Evolutionary conservation across 2,888 invertebrate species (phyloP).

Genomic region (Orthosia cruda): DNA sequence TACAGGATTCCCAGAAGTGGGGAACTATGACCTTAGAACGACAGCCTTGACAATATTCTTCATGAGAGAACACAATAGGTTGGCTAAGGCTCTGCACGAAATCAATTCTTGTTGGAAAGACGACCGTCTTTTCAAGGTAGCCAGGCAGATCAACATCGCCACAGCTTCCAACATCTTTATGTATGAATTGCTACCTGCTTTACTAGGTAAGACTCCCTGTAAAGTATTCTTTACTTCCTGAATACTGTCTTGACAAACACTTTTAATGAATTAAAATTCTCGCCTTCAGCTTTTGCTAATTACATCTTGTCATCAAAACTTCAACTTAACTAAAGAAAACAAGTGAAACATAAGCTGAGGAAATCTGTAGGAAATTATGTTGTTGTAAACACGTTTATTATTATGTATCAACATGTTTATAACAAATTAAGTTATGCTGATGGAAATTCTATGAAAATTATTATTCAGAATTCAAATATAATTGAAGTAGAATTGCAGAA

Average conservation of each 20-base stretch:
- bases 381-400: neutral
- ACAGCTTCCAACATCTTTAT: constrained; percentile 82
- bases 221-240: constrained; percentile 7
- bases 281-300: constrained; percentile 36
- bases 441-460: neutral
- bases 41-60: constrained; percentile 83
- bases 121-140: constrained; percentile 84
- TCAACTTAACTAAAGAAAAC: neutral
- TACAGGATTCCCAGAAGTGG: constrained; percentile 79
- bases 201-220: constrained; percentile 78
- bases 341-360: neutral
- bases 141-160: constrained; percentile 84
- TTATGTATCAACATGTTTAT: too few species aligned
- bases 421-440: neutral
- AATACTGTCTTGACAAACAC: constrained; percentile 22
- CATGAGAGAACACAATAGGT: constrained; percentile 84
- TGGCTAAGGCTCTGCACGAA: constrained; percentile 77
- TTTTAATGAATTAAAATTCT: constrained; percentile 26
- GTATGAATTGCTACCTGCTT: constrained; percentile 81
- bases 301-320: too few species aligned
- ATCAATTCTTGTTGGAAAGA: constrained; percentile 87
- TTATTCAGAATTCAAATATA: neutral
- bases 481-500: too few species aligned
- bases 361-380: neutral
- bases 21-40: constrained; percentile 81